Conservation (phyloP, 1,140 invertebrate genomes). For the Calliphora vicina region DNA sequence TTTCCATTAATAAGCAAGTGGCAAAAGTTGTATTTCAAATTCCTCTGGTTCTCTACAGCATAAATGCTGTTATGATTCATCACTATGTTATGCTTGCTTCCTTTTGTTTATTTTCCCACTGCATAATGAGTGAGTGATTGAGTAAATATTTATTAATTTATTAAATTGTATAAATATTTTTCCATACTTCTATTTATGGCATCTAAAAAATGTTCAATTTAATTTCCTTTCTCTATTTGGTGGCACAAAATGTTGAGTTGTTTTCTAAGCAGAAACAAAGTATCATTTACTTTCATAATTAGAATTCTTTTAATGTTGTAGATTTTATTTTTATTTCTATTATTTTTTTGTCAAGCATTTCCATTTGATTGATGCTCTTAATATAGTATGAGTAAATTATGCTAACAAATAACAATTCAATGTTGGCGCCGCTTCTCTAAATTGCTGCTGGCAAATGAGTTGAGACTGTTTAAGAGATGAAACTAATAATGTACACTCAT, state of each 20-base stretch:
- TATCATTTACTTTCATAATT: constrained; percentile 6
- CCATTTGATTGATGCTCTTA: background rate
- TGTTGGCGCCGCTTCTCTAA: background rate
- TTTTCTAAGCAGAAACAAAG: background rate
- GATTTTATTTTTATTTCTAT: background rate
- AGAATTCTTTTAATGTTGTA: background rate
- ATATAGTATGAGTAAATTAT: background rate
- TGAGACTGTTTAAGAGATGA: background rate
- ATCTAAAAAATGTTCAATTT: background rate
- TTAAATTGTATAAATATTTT: background rate
- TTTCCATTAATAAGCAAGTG: too few relatives aligned
- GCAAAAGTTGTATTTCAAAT: background rate
- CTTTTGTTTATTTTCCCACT: background rate
- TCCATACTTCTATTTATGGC: background rate
- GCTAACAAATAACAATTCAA: background rate
- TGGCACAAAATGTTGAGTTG: background rate
- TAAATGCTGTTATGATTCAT: background rate
- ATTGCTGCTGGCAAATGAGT: background rate
- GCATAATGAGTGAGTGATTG: background rate
- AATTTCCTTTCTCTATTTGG: constrained; percentile 4
- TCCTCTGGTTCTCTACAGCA: too few relatives aligned
- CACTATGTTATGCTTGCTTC: background rate
- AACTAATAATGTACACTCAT: background rate
- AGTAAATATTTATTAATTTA: background rate
- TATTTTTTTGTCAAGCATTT: background rate